These are phyloP conservation scores for Microcebus tavaratra DNA, from an alignment of 2,113 vertebrate genomes.

Conservation along the genomic window DNA sequence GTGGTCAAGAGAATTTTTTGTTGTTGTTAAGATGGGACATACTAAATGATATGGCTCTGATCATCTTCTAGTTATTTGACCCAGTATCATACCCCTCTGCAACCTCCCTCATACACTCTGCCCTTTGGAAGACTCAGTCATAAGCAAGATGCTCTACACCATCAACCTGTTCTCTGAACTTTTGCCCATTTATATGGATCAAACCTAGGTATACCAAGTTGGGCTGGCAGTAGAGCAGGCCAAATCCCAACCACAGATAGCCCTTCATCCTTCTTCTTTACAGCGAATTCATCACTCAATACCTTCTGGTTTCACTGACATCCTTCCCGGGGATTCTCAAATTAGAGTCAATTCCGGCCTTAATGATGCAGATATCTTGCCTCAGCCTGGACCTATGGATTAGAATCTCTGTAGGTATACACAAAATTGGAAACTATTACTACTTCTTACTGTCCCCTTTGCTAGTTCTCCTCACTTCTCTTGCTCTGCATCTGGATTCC, in stretches of 20 bases:
- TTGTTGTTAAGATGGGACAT: background rate
- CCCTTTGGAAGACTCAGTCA: background rate
- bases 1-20: background rate
- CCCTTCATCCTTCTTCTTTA: background rate
- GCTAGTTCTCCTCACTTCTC: background rate
- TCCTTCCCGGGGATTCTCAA: background rate
- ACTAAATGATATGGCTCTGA: background rate
- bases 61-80: background rate
- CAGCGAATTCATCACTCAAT: background rate
- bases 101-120: background rate
- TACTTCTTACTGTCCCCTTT: background rate
- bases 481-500: background rate
- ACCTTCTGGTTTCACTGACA: background rate
- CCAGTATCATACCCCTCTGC: background rate
- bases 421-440: background rate
- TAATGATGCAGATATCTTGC: background rate
- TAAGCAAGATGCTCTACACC: background rate
- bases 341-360: background rate
- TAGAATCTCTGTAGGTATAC: background rate
- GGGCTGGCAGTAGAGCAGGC: background rate
- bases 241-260: background rate
- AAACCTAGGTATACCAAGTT: background rate
- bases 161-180: background rate
- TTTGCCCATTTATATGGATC: background rate
- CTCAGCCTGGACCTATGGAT: background rate